phyloP scores from a whole-genome alignment of 2,888 invertebrate genomes.

The Rhamphomyia laevipes region DNA sequence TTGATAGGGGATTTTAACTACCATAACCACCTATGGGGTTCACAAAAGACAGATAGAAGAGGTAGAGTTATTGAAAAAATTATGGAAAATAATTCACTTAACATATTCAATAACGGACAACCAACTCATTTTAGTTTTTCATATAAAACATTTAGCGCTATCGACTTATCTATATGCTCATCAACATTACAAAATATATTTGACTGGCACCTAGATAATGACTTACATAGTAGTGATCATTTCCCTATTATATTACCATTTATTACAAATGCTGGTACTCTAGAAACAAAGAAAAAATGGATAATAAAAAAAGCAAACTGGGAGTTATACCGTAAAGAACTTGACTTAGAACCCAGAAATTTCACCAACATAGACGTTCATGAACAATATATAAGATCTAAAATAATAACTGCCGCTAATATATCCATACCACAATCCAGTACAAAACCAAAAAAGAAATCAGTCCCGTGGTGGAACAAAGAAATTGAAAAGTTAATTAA shows the following conservation, averaged over 20 bases:
- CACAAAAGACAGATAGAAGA: background rate
- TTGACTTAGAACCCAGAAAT: background rate
- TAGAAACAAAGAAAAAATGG: background rate
- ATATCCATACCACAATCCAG: background rate
- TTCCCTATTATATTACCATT: background rate
- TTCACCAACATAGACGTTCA: background rate
- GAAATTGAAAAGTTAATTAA: background rate
- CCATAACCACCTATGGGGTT: background rate
- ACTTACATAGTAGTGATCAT: background rate
- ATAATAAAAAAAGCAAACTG: background rate
- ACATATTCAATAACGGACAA: background rate
- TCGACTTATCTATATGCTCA: background rate
- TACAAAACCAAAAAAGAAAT: background rate
- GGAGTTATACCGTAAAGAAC: background rate
- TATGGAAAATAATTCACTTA: background rate
- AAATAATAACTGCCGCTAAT: background rate
- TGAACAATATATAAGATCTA: background rate
- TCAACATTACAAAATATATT: background rate
- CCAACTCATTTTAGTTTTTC: background rate
- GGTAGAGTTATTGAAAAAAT: background rate
- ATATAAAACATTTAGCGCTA: background rate
- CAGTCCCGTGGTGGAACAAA: background rate
- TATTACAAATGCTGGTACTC: background rate
- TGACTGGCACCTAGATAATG: background rate
- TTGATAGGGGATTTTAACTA: background rate